phyloP scores from a whole-genome alignment of 2,797 vertebrate species.

The Stomatorhinus walkeri region DNA sequence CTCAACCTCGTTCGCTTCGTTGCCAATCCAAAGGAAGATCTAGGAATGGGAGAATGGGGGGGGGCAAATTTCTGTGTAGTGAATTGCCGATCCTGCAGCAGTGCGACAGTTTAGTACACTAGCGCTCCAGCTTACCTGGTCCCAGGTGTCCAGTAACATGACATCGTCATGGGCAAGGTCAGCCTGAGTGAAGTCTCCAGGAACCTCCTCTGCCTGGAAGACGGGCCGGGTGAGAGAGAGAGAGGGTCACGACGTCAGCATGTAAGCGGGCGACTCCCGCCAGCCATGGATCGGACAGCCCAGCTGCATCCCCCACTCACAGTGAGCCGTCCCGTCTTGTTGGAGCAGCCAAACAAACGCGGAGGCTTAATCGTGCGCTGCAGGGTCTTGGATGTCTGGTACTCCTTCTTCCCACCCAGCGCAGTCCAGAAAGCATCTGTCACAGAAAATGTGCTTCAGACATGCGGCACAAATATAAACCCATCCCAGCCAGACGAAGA shows the following conservation, averaged over 20 bases:
- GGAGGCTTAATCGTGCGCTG: conserved; percentile 42
- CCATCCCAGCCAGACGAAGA: not conserved
- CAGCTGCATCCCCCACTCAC: conserved; percentile 45
- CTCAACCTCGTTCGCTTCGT: conserved; percentile 58
- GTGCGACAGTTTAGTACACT: not conserved
- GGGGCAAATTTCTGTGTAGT: not conserved
- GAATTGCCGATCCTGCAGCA: not conserved
- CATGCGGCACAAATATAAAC: not conserved
- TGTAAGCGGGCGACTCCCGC: not conserved
- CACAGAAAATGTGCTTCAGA: not conserved
- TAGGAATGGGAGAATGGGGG: conserved; percentile 28
- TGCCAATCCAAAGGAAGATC: conserved; percentile 64
- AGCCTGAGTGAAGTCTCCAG: conserved; percentile 54
- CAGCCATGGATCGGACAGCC: not conserved
- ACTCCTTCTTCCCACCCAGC: conserved; percentile 58
- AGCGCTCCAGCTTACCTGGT: conserved; percentile 46
- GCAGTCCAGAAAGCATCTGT: conserved; percentile 58
- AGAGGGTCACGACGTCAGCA: not conserved
- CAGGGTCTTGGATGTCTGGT: conserved; percentile 57
- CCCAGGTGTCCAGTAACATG: conserved; percentile 63
- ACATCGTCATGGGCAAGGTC: conserved; percentile 64
- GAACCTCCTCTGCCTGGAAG: conserved; percentile 59
- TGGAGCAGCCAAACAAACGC: conserved; percentile 61
- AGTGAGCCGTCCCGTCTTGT: conserved; percentile 59
- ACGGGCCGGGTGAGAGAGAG: not conserved